Conservation (phyloP, 2,113 vertebrate genomes). For the Corythornis cristatus region DNA sequence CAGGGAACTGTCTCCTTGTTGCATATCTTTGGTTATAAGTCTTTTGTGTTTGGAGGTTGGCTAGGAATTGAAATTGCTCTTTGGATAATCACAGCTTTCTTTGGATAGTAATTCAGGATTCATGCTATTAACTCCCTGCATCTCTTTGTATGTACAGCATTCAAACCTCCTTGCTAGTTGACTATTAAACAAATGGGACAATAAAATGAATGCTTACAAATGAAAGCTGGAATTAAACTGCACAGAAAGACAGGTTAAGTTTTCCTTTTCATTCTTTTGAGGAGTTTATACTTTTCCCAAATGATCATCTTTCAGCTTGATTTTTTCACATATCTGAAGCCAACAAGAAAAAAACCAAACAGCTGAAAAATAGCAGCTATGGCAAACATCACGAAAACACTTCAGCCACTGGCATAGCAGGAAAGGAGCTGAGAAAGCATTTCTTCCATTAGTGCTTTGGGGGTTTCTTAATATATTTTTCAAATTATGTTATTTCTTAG, state of each 20-base stretch:
- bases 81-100: slow-evolving; percentile 35
- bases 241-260: neutral
- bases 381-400: neutral
- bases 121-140: slow-evolving; percentile 53
- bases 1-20: slow-evolving; percentile 16
- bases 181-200: neutral
- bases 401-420: neutral
- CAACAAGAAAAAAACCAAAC: neutral
- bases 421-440: neutral
- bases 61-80: slow-evolving; percentile 6
- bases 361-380: neutral
- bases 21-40: slow-evolving; percentile 5
- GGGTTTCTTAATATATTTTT: neutral
- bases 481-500: neutral
- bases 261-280: neutral
- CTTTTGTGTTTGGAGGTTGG: slow-evolving; percentile 55
- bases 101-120: neutral
- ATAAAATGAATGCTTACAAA: neutral
- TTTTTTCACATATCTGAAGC: neutral
- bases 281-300: neutral
- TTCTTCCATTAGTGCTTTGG: neutral
- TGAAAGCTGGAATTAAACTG: neutral
- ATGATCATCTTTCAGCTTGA: neutral
- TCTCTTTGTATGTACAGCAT: neutral
- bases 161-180: neutral